Evolutionary conservation across 2,797 vertebrate genomes (phyloP), one percentile per base, ranked within the genome.

Genomic region (Crocodylus rhombifer): DNA sequence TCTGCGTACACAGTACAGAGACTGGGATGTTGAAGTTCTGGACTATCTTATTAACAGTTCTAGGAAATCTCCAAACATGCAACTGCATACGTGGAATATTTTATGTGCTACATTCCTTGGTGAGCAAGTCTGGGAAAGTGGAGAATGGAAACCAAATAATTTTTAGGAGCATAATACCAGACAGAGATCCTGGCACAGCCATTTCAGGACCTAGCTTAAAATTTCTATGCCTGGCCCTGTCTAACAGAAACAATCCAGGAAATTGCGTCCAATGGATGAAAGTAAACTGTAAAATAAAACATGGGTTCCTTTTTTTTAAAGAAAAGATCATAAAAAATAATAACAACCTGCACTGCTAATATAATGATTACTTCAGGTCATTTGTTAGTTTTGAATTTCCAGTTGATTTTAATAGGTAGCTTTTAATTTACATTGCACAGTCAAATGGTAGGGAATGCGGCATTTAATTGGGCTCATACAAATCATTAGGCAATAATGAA

Each of bases 81-180:
- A 6, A 62, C 7, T 62, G 28, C 33, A 60, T 10, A 17, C 30
- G 61, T 69, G 30, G 51, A 30, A 83, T 64, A 28, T 3, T 61
- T 6, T 1, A 15, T 58, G 14, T 5, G 2, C 69, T 76, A 62
- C 7, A 80, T 0, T 0, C 1, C 26, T 8, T 7, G 3, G 10
- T 73, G 83, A 8, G 30, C 23, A 14, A 69, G 15, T 65, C 82
- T 78, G 57, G 15, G 58, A 67, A 80, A 5, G 84, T 33, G 23
- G 42, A 4, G 16, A 26, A 4, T 77, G 23, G 4, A 1, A 77
- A 73, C 2, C 4, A 2, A 76, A 73, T 36, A 2, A 3, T 64
- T 84, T 78, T 11, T 30, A 3, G 18, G 62, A 79, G 42, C 28
- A 79, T 58, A 80, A 87, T 2, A 5, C 2, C 14, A 23, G 12